Percentiles rank a stretch among this genome's conserved stretches.
phyloP scores from a whole-genome alignment of 2,888 invertebrate genomes.

The Eupeodes luniger region DNA sequence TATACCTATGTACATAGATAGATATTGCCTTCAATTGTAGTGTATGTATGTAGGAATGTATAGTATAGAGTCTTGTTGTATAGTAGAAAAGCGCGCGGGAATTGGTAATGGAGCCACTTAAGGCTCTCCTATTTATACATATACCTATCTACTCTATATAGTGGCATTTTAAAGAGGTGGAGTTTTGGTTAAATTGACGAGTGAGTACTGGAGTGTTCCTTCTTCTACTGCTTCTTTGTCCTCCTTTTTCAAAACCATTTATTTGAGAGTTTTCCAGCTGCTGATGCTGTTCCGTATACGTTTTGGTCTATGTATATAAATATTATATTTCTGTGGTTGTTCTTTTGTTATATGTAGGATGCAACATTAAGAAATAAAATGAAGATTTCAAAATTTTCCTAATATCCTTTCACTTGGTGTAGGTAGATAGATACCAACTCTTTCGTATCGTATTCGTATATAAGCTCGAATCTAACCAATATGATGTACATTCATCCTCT shows the following conservation, averaged over 20 bases:
- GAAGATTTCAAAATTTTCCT: slow-evolving; percentile 69
- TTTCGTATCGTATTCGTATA: not conserved
- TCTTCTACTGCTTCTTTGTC: not conserved
- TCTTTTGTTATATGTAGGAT: slow-evolving; percentile 43
- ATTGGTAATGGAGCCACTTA: slow-evolving; percentile 41
- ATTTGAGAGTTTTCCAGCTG: slow-evolving; percentile 55
- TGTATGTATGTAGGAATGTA: not conserved
- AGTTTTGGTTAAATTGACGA: slow-evolving; percentile 49
- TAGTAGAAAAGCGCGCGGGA: slow-evolving; percentile 12
- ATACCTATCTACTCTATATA: not conserved
- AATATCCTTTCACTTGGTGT: slow-evolving; percentile 60
- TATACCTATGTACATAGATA: no score
- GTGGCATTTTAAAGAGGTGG: slow-evolving; percentile 1
- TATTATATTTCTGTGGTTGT: not conserved
- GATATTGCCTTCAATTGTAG: not conserved
- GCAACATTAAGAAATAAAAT: slow-evolving; percentile 62
- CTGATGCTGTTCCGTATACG: not conserved
- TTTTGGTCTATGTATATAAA: no score
- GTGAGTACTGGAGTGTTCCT: slow-evolving; percentile 14
- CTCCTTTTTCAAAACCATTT: slow-evolving; percentile 11
- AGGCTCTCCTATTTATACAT: slow-evolving; percentile 11
- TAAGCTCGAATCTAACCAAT: not conserved
- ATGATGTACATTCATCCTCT: not conserved
- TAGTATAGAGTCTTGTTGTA: not conserved
- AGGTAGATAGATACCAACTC: not conserved